These are phyloP conservation scores for Brachyhypopomus gauderio DNA, from an alignment of 2,113 vertebrate genomes.

Conservation along the genomic window DNA sequence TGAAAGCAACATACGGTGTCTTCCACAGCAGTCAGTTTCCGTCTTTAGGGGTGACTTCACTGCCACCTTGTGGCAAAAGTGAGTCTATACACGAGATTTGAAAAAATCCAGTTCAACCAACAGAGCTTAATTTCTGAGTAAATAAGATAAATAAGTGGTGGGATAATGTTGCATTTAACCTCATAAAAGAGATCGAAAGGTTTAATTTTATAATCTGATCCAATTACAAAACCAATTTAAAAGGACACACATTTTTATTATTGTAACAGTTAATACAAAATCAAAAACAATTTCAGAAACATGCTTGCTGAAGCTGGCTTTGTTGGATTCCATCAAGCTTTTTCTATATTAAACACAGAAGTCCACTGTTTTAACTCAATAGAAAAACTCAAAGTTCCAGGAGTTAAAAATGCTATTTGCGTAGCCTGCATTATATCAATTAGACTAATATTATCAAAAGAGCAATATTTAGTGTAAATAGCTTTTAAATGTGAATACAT, in stretches of 20 bases:
- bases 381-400: neutral
- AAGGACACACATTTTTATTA: slow-evolving; percentile 5
- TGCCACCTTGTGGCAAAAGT: neutral
- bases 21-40: too few species aligned
- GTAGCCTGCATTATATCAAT: neutral
- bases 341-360: neutral
- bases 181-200: too few species aligned
- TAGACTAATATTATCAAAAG: neutral
- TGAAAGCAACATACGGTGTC: neutral
- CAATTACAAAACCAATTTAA: neutral
- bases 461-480: neutral
- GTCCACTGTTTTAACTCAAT: neutral
- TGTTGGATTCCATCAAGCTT: neutral
- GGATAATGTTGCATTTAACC: too few species aligned
- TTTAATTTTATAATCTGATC: neutral
- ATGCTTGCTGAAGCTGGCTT: neutral
- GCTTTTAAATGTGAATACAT: neutral
- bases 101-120: neutral
- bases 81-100: neutral
- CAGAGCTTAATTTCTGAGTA: neutral
- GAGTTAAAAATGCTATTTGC: neutral
- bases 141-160: too few species aligned
- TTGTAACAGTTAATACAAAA: slow-evolving; percentile 10
- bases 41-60: neutral
- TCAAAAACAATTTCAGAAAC: slow-evolving; percentile 5